Evolutionary conservation across 2,888 invertebrate species (phyloP), one percentile per base, ranked within the genome.

Genomic region (Litoditis marina): DNA sequence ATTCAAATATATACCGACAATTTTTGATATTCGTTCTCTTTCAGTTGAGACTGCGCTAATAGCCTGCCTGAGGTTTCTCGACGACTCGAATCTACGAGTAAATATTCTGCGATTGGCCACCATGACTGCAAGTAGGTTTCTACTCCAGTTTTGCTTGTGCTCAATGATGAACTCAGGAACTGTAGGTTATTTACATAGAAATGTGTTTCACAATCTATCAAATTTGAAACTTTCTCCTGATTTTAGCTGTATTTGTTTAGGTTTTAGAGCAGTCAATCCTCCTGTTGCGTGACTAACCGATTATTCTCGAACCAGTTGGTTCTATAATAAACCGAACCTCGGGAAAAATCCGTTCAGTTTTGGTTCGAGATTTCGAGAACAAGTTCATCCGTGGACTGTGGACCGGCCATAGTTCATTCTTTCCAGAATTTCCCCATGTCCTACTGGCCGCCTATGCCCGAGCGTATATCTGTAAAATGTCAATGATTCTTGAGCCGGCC

Each of bases 391-490:
- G n/a, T n/a, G n/a, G n/a, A n/a, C n/a, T n/a, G n/a, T n/a, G n/a
- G n/a, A n/a, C n/a, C n/a, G n/a, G n/a, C n/a, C n/a, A 36, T 36
- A 36, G n/a, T 52, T 27, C n/a, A 1, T 13, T 19, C 30, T 32
- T 54, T 61, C 19, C 51, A 69, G 73, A 64, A 52, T 66, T 96
- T 74, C 94, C 93, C 0, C 92, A 96, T 85, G 95, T 94, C 0
- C 85, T 98, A 58, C 92, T 94, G 2, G 91, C 94, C 5, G 87
- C 89, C 27, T 96, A 94, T 84, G 89, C 92, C 16, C 87, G 94
- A 59, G 91, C 92, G 81, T 96, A 95, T 84, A 86, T 98, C 6
- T 82, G 83, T 60, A 76, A 85, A 25, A 69, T 75, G 51, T 66
- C 73, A 30, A 74, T 79, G 74, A 53, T 51, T 22, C 54, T 69